Base-by-base conservation (phyloP, 2,888 invertebrate species). In the Yponomeuta evonymella region DNA sequence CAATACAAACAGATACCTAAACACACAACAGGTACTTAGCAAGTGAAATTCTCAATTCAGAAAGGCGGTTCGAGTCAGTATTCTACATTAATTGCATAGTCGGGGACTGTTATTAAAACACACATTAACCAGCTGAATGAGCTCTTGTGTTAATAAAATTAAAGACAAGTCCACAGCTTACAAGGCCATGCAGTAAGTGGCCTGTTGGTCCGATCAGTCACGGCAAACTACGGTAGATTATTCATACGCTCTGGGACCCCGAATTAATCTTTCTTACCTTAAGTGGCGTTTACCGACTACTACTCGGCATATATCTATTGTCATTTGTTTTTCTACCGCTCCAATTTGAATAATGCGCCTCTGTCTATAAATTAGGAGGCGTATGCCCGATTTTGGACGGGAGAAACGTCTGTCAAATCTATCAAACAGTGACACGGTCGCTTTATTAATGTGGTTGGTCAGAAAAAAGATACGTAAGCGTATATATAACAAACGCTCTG, bases 231-330 rank as follows among this genome's bases (percentile, higher is more conserved):
- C 51, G 76, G 75, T 76, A 75, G 84, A 85, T 80, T 76, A 84
- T 83, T 83, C 83, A 80, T 83, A 81, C 80, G 78, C 80, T 76
- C 75, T 76, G 80, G 79, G 79, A 79, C 80, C 75, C 75, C 73
- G 15, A 80, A 85, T 85, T 79, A 83, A 83, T 84, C 82, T 81
- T 79, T 76, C 73, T 77, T 77, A 76, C 75, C 78, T 76, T 76
- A 78, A 74, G 78, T 79, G 43, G 75, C 78, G 79, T 48, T 66
- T 69, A 68, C 64, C 36, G 62, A 11, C 58, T 70, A 70, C 70
- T 62, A 51, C 29, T 36, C 10, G 30, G 9, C 70, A 63, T 70
- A 70, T 70, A 70, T 70, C 70, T n/a, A n/a, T 70, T 23, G 30
- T 30, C 65, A 65, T 65, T 65, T 65, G n/a, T 67, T 43, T 29